phyloP scores from a whole-genome alignment of 1,140 invertebrate genomes.

The Drosophila biarmipes region DNA sequence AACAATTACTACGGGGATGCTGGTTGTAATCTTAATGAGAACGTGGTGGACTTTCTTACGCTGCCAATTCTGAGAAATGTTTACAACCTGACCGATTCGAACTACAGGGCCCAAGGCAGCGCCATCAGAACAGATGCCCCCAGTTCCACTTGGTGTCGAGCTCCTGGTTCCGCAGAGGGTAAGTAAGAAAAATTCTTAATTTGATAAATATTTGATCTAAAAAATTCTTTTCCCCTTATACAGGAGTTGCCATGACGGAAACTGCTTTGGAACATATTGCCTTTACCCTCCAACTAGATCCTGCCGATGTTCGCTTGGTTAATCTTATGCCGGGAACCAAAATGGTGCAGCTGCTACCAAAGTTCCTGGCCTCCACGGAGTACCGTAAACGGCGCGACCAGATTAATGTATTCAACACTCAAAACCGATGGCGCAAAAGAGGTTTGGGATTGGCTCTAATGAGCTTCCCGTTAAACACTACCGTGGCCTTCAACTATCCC shows the following conservation, averaged over 20 bases:
- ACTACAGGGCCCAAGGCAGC: conserved; percentile 86
- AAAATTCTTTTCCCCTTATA: conserved; percentile 66
- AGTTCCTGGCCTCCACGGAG: conserved; percentile 78
- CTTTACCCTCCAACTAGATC: conserved; percentile 87
- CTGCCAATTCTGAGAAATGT: conserved; percentile 86
- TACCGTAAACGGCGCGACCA: conserved; percentile 85
- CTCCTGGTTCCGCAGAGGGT: conserved; percentile 88
- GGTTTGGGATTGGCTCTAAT: conserved; percentile 87
- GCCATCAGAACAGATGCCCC: conserved; percentile 87
- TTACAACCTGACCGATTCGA: conserved; percentile 85
- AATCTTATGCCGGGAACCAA: conserved; percentile 86
- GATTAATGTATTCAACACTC: conserved; percentile 86
- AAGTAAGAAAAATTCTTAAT: background rate
- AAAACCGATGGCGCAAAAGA: conserved; percentile 89
- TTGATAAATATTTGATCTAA: no score
- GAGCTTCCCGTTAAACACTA: conserved; percentile 86
- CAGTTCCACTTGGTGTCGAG: conserved; percentile 87
- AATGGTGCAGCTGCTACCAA: conserved; percentile 78
- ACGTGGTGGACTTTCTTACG: conserved; percentile 72
- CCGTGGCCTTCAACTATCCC: conserved; percentile 85
- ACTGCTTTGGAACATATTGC: conserved; percentile 93
- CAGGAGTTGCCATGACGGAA: conserved; percentile 89
- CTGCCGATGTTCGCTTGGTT: conserved; percentile 87
- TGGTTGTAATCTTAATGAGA: conserved; percentile 87
- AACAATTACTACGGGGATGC: conserved; percentile 87